phyloP scores from a whole-genome alignment of 2,797 vertebrate species.

The Gymnopithys bicolor region DNA sequence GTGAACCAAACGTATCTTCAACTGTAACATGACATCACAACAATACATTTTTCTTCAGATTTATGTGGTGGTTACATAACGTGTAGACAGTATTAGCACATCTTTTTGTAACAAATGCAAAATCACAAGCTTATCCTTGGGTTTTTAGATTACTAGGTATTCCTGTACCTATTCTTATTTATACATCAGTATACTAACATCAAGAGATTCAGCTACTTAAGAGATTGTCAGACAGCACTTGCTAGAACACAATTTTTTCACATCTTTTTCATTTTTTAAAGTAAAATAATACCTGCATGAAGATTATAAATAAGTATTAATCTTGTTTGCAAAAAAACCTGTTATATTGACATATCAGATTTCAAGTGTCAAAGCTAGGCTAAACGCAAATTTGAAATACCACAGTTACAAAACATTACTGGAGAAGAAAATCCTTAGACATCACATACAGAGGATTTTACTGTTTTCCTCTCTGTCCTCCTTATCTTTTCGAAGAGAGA shows the following conservation, averaged over 20 bases:
- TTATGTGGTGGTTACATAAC: not conserved
- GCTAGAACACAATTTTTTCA: not conserved
- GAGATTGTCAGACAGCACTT: not conserved
- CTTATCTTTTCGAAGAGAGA: not conserved
- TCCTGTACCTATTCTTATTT: not conserved
- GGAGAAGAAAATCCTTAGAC: not conserved
- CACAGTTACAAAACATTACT: not conserved
- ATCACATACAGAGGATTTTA: not conserved
- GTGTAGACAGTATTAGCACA: not conserved
- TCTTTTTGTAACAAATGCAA: not conserved
- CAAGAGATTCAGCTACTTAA: not conserved
- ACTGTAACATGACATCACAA: not conserved
- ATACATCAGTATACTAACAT: not conserved
- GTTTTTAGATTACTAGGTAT: not conserved
- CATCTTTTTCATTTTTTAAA: not conserved
- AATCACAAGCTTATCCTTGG: not conserved
- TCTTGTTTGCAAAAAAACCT: not conserved
- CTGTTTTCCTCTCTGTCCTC: not conserved
- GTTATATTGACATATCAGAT: not conserved
- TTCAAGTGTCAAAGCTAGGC: not conserved
- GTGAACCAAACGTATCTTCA: fast-evolving
- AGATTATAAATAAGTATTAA: not conserved
- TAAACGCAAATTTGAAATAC: not conserved
- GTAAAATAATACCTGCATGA: not conserved
- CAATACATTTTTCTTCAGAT: not conserved